Percentiles rank a stretch among this genome's conserved stretches.
These are phyloP conservation scores for Microplitis deprimator DNA, from an alignment of 2,888 invertebrate genomes.

Conservation along the genomic window DNA sequence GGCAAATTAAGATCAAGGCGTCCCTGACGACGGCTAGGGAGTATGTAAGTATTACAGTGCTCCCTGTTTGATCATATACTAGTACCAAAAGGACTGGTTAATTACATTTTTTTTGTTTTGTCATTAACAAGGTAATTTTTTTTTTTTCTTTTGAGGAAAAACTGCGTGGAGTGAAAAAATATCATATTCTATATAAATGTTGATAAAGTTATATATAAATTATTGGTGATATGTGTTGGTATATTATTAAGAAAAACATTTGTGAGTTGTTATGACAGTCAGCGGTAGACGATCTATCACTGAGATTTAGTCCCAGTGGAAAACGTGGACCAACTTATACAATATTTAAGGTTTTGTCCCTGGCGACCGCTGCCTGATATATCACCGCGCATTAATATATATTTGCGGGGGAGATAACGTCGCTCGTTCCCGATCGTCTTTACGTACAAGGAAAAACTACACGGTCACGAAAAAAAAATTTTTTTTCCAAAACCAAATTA, in stretches of 20 bases:
- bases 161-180: background rate
- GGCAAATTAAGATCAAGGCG: conserved; percentile 65
- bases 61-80: conserved; percentile 24
- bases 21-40: conserved; percentile 1
- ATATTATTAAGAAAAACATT: conserved; percentile 18
- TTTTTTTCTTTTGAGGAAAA: no score
- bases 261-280: conserved; percentile 71
- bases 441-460: conserved; percentile 24
- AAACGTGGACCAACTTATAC: conserved; percentile 68
- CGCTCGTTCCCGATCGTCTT: conserved; percentile 44
- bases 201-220: background rate
- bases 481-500: no score
- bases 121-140: no score
- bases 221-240: background rate
- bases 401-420: conserved; percentile 69
- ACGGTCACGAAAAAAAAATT: conserved; percentile 1
- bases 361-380: conserved; percentile 67
- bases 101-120: background rate
- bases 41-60: background rate
- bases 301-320: conserved; percentile 68
- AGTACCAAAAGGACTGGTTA: conserved; percentile 11
- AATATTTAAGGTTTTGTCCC: conserved; percentile 72
- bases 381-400: conserved; percentile 71
- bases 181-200: background rate
- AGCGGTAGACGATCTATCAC: conserved; percentile 69